phyloP scores from a whole-genome alignment of 1,140 invertebrate genomes.

The Cydia fagiglandana region DNA sequence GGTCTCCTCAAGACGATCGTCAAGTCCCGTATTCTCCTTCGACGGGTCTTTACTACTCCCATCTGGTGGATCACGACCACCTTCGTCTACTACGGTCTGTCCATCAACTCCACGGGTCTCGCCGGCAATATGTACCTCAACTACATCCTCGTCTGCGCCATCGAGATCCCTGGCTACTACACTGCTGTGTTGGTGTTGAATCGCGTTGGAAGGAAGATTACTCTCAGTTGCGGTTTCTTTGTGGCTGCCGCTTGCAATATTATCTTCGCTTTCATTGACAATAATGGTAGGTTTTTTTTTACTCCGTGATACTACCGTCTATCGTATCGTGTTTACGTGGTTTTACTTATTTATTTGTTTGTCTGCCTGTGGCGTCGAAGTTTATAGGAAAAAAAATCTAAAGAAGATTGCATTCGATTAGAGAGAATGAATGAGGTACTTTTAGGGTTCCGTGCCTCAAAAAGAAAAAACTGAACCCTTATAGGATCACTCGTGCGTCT shows the following conservation, averaged over 20 bases:
- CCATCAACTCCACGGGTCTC: slow-evolving; percentile 87
- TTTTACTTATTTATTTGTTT: no score
- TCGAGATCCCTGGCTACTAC: slow-evolving; percentile 87
- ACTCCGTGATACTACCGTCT: no score
- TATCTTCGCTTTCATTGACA: slow-evolving; percentile 62
- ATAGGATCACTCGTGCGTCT: no score
- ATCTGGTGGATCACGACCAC: slow-evolving; percentile 87
- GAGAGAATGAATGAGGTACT: no score
- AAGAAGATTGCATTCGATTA: no score
- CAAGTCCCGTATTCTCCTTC: slow-evolving; percentile 80
- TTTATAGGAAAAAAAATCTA: no score
- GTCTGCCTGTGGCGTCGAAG: no score
- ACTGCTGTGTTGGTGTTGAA: slow-evolving; percentile 82
- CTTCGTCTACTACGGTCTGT: slow-evolving; percentile 90
- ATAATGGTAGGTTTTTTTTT: slow-evolving; percentile 49
- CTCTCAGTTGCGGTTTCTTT: slow-evolving; percentile 80
- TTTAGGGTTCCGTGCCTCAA: no score
- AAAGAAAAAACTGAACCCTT: no score
- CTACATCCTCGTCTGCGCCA: slow-evolving; percentile 83
- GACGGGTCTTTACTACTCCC: slow-evolving; percentile 83
- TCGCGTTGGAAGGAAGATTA: slow-evolving; percentile 82
- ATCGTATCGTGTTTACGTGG: no score
- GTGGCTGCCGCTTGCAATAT: slow-evolving; percentile 80
- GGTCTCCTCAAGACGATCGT: slow-evolving; percentile 78
- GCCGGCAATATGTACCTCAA: slow-evolving; percentile 86